A percentile compares a stretch with the other conserved stretches of the same genome.
These are phyloP conservation scores for Verasper variegatus DNA, from an alignment of 2,113 vertebrate genomes.

Conservation along the genomic window DNA sequence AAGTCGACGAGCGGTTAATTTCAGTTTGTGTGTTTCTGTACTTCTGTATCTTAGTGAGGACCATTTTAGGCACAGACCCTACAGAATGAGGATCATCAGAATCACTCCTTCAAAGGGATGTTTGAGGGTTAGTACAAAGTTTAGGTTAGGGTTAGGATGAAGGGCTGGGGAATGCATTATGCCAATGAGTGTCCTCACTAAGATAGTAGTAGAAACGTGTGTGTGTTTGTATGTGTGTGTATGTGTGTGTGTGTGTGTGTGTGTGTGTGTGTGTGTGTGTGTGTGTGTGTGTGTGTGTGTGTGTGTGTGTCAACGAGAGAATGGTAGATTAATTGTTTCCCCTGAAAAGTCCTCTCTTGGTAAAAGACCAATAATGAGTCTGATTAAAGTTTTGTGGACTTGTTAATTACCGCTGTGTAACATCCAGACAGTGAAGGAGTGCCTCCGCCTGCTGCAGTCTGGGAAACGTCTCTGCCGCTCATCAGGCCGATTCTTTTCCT, in stretches of 20 bases:
- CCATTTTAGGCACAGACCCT: too few species aligned
- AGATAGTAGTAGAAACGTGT: too few species aligned
- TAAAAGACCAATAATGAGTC: constrained; percentile 68
- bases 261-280: too few species aligned
- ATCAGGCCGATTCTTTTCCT: constrained; percentile 25
- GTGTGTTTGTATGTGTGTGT: background rate
- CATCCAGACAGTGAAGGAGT: constrained; percentile 54
- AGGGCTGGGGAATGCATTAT: too few species aligned
- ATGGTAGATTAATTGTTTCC: constrained; percentile 66
- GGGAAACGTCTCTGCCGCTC: constrained; percentile 36
- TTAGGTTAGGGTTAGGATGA: too few species aligned
- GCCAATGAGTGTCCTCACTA: too few species aligned
- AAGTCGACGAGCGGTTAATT: constrained; percentile 2
- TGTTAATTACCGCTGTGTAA: constrained; percentile 64
- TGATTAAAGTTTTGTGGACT: constrained; percentile 65
- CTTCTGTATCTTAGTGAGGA: background rate
- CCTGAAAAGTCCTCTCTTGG: constrained; percentile 47
- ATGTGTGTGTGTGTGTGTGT: too few species aligned
- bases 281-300: background rate
- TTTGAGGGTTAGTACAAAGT: too few species aligned
- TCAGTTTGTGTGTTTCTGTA: background rate
- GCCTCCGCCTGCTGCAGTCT: constrained; percentile 26
- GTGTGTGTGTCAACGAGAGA: constrained; percentile 36
- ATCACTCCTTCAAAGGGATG: too few species aligned
- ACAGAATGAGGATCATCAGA: too few species aligned